Base-by-base conservation (phyloP, 2,797 vertebrate genomes). In the Malurus leucopterus region DNA sequence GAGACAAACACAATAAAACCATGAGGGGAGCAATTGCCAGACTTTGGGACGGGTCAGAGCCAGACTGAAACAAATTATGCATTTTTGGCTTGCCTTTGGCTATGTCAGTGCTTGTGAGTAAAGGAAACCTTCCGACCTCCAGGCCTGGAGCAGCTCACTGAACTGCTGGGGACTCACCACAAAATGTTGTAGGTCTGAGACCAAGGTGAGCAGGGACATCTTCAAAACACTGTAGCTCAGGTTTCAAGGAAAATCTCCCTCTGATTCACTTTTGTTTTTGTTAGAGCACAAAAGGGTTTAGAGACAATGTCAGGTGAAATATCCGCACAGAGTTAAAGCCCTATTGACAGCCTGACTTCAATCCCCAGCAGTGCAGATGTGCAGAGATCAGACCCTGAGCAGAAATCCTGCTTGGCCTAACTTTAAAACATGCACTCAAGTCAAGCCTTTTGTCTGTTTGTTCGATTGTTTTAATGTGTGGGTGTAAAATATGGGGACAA, bases 201-300 rank as follows among this genome's bases (percentile, higher is more conserved):
- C 50, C 54, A 34, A 47, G 29, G 26, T 55, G 43, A 86, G 53
- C 30, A 63, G 1, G n/a, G 50, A 63, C 27, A 55, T 41, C 57
- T 49, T 75, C 79, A 61, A 44, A 57, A 63, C 30, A 38, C 73
- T 53, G 79, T 7, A 76, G 58, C 63, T 84, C 47, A 41, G 12
- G 43, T 92, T 90, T 76, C 74, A 89, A 70, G 43, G 83, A 32
- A 92, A 93, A 91, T 50, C 40, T 70, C 55, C 55, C 32, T 38
- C 54, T 64, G 83, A 78, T 50, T 91, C 64, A 62, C 32, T 61
- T 79, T 41, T 6, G 1, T 74, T 85, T 84, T 73, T 64, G 15
- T 57, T 57, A 63, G 53, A 75, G 70, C 13, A 49, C 70, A 16
- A 47, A 46, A 22, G 18, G 53, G 53, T 88, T 86, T 87, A 73